A percentile compares a stretch with the other conserved stretches of the same genome.
phyloP scores from a whole-genome alignment of 2,888 invertebrate species.

The Saturnia pavonia region DNA sequence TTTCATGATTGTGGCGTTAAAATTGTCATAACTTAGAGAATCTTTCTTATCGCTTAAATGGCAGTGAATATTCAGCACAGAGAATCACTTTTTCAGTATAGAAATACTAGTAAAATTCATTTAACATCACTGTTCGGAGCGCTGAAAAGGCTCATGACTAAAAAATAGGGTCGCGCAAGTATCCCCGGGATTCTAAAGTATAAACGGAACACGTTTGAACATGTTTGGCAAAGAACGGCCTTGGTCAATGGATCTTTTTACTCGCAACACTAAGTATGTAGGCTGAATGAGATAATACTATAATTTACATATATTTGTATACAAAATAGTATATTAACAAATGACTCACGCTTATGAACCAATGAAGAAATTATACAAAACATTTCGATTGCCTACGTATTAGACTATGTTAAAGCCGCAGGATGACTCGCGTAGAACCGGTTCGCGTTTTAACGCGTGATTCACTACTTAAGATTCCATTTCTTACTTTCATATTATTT shows the following conservation, averaged over 20 bases:
- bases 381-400: slow-evolving; percentile 2
- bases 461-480: slow-evolving; percentile 14
- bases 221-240: slow-evolving; percentile 35
- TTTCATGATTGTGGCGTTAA: too few relatives aligned
- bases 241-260: slow-evolving; percentile 31
- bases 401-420: background rate
- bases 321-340: slow-evolving; percentile 24
- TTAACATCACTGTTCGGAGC: background rate
- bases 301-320: slow-evolving; percentile 27
- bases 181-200: background rate
- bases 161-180: background rate
- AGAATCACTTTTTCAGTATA: background rate
- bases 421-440: slow-evolving; percentile 11
- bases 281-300: slow-evolving; percentile 33
- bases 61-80: too few relatives aligned
- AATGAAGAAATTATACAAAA: slow-evolving; percentile 16
- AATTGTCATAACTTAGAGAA: too few relatives aligned
- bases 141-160: too few relatives aligned
- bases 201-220: slow-evolving; percentile 40
- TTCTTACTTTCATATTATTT: slow-evolving; percentile 14
- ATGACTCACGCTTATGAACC: slow-evolving; percentile 31
- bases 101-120: background rate
- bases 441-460: slow-evolving; percentile 11
- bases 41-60: too few relatives aligned
- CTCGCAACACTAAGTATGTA: slow-evolving; percentile 27